A percentile compares a stretch with the other conserved stretches of the same genome.
Evolutionary conservation across 37 sponge, comb jelly and placozoan species (phyloP).

Genomic region (Cladorhizidae sp.): DNA sequence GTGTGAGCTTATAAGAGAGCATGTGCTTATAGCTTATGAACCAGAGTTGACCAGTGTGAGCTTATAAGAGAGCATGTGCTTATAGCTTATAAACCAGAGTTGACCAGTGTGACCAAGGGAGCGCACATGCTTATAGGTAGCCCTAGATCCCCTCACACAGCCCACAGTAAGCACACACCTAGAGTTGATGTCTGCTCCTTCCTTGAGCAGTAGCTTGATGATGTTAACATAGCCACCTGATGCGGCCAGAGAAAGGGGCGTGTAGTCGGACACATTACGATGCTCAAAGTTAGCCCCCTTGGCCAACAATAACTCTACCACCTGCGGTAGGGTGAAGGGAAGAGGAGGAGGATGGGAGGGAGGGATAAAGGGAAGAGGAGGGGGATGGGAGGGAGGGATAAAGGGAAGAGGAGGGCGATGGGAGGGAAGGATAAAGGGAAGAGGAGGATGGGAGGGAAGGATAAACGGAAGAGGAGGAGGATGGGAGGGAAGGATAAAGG

Average conservation of each 20-base stretch:
- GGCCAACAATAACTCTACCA: conserved; percentile 79
- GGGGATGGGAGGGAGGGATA: no score
- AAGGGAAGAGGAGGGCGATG: no score
- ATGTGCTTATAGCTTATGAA: no score
- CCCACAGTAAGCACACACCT: conserved; percentile 29
- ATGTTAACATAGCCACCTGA: conserved; percentile 87
- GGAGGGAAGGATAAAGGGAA: no score
- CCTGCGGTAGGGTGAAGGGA: conserved; percentile 46
- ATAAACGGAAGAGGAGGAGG: no score
- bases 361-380: neutral
- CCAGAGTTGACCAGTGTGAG: no score
- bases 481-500: no score
- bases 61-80: no score
- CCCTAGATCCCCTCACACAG: neutral
- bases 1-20: no score
- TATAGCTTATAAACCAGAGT: no score
- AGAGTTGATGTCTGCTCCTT: conserved; percentile 91
- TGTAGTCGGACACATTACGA: conserved; percentile 94
- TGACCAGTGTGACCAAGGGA: no score
- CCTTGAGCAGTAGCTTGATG: conserved; percentile 81
- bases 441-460: no score
- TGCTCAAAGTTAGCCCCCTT: conserved; percentile 89
- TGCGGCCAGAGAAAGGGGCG: conserved; percentile 89
- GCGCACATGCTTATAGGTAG: neutral
- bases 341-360: neutral